phyloP scores from a whole-genome alignment of 2,797 vertebrate genomes.

The Propithecus deckenii region DNA sequence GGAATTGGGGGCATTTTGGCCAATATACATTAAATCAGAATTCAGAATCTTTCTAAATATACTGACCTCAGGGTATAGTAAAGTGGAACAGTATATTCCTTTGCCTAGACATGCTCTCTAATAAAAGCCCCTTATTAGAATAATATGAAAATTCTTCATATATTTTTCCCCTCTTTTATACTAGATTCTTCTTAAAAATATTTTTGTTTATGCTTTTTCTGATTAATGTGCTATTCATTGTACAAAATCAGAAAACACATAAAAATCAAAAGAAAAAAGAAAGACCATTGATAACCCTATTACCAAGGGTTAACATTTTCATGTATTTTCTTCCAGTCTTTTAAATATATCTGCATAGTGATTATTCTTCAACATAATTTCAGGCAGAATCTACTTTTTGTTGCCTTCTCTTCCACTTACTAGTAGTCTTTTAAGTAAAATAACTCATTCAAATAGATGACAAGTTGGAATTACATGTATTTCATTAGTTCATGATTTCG shows the following conservation, averaged over 20 bases:
- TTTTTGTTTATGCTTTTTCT: background rate
- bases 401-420: background rate
- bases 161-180: background rate
- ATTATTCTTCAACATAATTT: background rate
- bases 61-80: background rate
- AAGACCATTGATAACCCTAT: background rate
- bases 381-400: background rate
- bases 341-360: background rate
- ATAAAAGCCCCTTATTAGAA: background rate
- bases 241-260: background rate
- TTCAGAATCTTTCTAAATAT: background rate
- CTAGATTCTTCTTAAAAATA: background rate
- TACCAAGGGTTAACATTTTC: background rate
- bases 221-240: background rate
- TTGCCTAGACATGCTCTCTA: background rate
- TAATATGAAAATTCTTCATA: background rate
- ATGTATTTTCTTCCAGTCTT: background rate
- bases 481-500: background rate
- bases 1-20: background rate
- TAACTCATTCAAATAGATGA: background rate
- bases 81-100: background rate
- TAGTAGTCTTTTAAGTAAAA: conserved; percentile 1
- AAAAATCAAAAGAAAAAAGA: background rate
- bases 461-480: background rate
- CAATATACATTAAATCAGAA: background rate